These are phyloP conservation scores for Thymelicus lineola DNA, from an alignment of 2,888 invertebrate genomes.

Conservation along the genomic window DNA sequence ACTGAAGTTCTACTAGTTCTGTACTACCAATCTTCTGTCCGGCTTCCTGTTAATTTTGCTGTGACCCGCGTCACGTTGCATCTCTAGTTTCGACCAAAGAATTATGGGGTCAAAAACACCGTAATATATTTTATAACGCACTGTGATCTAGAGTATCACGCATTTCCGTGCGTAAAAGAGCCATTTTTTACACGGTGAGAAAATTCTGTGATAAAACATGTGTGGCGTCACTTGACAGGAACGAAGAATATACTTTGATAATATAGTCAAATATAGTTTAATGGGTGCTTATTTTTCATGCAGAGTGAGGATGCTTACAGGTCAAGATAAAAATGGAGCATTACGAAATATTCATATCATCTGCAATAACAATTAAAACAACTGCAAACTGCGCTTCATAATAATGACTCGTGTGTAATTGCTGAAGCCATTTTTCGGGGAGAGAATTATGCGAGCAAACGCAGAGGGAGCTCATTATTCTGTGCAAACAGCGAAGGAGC, in stretches of 20 bases:
- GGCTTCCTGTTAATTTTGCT: not conserved
- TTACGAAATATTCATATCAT: slow-evolving; percentile 10
- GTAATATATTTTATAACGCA: too few relatives aligned
- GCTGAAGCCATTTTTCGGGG: slow-evolving; percentile 15
- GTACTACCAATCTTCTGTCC: not conserved
- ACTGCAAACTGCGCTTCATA: slow-evolving; percentile 13
- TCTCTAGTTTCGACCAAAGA: too few relatives aligned
- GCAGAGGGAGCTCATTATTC: slow-evolving; percentile 23
- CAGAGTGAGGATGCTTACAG: not conserved
- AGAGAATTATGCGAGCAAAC: slow-evolving; percentile 15
- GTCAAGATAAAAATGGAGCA: slow-evolving; percentile 9
- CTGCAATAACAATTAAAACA: slow-evolving; percentile 12
- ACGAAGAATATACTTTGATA: too few relatives aligned
- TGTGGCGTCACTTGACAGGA: too few relatives aligned
- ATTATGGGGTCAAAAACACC: too few relatives aligned
- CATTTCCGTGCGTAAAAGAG: too few relatives aligned
- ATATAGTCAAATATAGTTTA: too few relatives aligned
- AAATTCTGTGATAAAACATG: too few relatives aligned
- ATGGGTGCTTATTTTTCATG: not conserved
- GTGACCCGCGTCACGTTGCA: too few relatives aligned
- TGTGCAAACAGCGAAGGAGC: slow-evolving; percentile 26
- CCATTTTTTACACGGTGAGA: too few relatives aligned
- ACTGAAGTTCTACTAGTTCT: not conserved
- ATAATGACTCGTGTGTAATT: slow-evolving; percentile 18
- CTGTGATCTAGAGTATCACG: too few relatives aligned